Evolutionary conservation across 2,113 vertebrate genomes (phyloP).

Genomic region (Nothobranchius kuhntae): DNA sequence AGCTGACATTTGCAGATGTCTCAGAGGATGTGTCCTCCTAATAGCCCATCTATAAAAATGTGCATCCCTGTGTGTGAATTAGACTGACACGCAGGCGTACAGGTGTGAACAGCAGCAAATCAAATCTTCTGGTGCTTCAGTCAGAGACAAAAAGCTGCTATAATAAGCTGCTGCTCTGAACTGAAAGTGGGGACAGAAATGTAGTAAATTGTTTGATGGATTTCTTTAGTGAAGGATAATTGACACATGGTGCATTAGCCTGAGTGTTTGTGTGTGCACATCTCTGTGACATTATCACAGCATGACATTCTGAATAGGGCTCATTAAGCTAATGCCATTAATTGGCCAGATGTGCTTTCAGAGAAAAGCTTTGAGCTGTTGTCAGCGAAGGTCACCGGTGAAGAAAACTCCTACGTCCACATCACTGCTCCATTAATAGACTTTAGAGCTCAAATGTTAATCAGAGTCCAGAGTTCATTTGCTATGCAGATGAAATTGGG

Average conservation of each 20-base stretch:
- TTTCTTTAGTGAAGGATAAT: slow-evolving; percentile 50
- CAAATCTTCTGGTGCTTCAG: slow-evolving; percentile 43
- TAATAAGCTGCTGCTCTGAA: slow-evolving; percentile 1
- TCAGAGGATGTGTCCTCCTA: slow-evolving; percentile 42
- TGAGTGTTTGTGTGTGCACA: slow-evolving; percentile 10
- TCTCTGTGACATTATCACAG: slow-evolving; percentile 56
- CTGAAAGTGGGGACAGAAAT: slow-evolving; percentile 23
- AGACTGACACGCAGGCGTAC: slow-evolving; percentile 49
- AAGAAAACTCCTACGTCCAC: slow-evolving; percentile 46
- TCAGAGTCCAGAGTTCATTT: slow-evolving; percentile 16
- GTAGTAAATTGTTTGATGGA: slow-evolving; percentile 51
- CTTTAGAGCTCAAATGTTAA: slow-evolving; percentile 32
- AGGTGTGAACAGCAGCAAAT: slow-evolving; percentile 51
- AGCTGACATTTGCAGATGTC: slow-evolving; percentile 30
- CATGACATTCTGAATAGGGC: slow-evolving; percentile 70
- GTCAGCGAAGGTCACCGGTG: slow-evolving; percentile 63
- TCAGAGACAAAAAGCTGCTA: slow-evolving; percentile 27
- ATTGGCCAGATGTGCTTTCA: slow-evolving; percentile 72
- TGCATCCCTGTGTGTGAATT: slow-evolving; percentile 19
- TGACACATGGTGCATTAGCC: neutral
- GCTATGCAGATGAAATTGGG: slow-evolving; percentile 6
- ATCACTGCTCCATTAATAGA: slow-evolving; percentile 46
- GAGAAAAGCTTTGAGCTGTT: slow-evolving; percentile 37
- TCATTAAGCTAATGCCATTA: slow-evolving; percentile 78
- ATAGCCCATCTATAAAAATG: slow-evolving; percentile 44